Evolutionary conservation across 2,113 vertebrate species (phyloP), one percentile per base, ranked within the genome.

Genomic region (Rostratula benghalensis): DNA sequence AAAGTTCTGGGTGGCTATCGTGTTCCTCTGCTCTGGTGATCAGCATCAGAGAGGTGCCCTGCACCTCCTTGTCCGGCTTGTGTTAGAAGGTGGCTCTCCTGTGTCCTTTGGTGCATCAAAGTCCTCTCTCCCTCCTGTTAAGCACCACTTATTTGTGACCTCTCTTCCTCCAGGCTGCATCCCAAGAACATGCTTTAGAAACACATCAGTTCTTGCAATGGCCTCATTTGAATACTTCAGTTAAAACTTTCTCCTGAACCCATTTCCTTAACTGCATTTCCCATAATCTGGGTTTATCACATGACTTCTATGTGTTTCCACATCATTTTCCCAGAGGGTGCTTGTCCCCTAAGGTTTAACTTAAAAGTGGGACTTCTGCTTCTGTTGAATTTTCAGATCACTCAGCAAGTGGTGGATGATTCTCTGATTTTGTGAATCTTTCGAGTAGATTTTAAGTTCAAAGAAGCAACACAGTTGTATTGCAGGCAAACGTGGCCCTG

Each of bases 111-210:
- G 56, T 6, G 1, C 56, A 51, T 85, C 70, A 23, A 81, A 90
- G 45, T 78, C 74, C 57, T 41, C 67, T 71, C 39, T 69, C 51
- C 33, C 6, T 71, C 37, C 48, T 69, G 8, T 89, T 93, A 73
- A 82, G 67, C 57, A 93, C 39, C 43, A 20, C n/a, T 50, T 77
- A n/a, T 4, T 83, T 67, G 43, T 79, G 59, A 76, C 59, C 53
- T 87, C 54, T 64, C 41, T 93, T 61, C 48, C 61, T 41, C 9
- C 18, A 82, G 74, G 35, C 88, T 87, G 59, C 53, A 69, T 73
- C 74, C 65, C 70, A 81, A 92, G 76, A 89, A 50, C 37, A 13
- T 50, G 54, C 31, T 63, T 95, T 87, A 95, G 86, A 87, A 93
- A 76, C 23, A 10, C 51, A 33, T 53, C 13, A 50, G 8, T 83